Evolutionary conservation across 2,888 invertebrate species (phyloP), one percentile per base, ranked within the genome.

Genomic region (Pherbina coryleti): DNA sequence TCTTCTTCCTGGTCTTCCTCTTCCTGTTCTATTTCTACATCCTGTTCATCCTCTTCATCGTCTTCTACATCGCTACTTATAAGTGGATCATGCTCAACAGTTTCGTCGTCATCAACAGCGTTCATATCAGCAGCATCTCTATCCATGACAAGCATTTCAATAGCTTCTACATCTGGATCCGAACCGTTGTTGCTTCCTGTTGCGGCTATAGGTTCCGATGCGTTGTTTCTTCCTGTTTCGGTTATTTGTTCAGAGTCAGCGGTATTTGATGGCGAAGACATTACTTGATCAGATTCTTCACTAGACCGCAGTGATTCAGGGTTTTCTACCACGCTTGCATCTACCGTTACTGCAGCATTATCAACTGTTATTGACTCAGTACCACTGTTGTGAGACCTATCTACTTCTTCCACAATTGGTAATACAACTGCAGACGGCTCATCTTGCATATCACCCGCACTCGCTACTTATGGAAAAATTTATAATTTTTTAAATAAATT

Each of bases 1-100:
- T 78, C 77, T 71, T 80, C 82, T 66, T 80, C 75, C 22, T 80
- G 69, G 7, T 78, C 79, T 14, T 77, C 78, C 22, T 82, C 82
- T 49, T 81, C 79, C 17, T 72, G 80, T 9, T 79, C 79, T 11
- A 79, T 76, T 14, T 79, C 80, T 0, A 53, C 60, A 22, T 79
- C 78, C 9, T 72, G 69, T 17, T 78, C 72, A 7, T 74, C 76
- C 9, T 78, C 64, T 4, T 71, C 78, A 1, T 79, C 82, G 0
- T 81, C 79, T 44, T 77, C 81, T 37, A 76, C 74, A 1, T 78
- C 80, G 11, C 81, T 75, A 37, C 44, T 28, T 11, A 55, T 37
- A 55, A 62, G 62, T 49, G 37, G 62, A n/a, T 60, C 76, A 19
- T 25, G 62, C 11, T 60, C 77, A 44, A 34, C 64, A 19, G 51